Evolutionary conservation across 2,797 vertebrate species (phyloP), one percentile per base, ranked within the genome.

Genomic region (Austrolebias charrua): DNA sequence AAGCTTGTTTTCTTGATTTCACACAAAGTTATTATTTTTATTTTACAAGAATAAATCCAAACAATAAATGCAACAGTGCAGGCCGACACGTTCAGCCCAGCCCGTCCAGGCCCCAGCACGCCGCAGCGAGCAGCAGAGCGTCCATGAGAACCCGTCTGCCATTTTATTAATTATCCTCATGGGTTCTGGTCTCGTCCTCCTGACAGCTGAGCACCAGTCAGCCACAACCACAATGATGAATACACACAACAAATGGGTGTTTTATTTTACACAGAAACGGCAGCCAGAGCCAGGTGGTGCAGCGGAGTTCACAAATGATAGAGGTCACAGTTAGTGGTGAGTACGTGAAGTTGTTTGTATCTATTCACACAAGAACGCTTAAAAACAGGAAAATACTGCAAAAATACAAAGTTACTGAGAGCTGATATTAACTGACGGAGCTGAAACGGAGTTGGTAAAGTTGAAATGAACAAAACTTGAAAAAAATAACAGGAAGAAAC

Each of bases 301-400:
- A 86, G 67, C 88, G 64, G 35, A 90, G 73, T 47, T 67, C 85
- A 50, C 81, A 89, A 4, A 78, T 89, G 43, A 74, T 88, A 50
- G 83, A 89, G 61, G 73, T 91, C 43, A 84, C 85, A 1, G 68
- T 85, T 40, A 86, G 90, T 53, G 81, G 88, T 90, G 50, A 86
- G 80, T 75, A 19, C 74, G 71, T 19, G 44, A 63, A 48, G 62
- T n/a, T 8, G 19, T 15, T 50, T 8, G 28, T 3, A 65, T n/a
- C 8, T n/a, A 1, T 16, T 53, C 51, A 52, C 55, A 53, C 61
- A 65, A 2, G 13, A 40, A 40, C 38, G 12, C 12, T 50, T 16
- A 16, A 43, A 24, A 7, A 42, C 14, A 24, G 13, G 14, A 11
- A 20, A 6, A 47, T 2, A 9, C 24, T 24, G 24, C 6, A 11